Conservation (phyloP, 2,888 invertebrate genomes). For the Onthophagus sagittarius region DNA sequence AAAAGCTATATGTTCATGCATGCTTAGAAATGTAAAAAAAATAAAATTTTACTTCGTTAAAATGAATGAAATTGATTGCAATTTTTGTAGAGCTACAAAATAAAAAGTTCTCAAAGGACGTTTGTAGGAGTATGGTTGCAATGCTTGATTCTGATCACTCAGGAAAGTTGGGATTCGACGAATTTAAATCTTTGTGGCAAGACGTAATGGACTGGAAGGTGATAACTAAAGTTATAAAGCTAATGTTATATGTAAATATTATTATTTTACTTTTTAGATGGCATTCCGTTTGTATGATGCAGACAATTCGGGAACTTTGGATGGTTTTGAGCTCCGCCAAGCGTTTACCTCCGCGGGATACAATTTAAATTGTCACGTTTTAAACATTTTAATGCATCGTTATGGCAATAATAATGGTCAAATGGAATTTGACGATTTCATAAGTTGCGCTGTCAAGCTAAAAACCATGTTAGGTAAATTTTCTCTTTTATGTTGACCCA, state of each 20-base stretch:
- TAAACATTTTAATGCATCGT: constrained; percentile 86
- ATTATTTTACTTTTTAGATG: constrained; percentile 57
- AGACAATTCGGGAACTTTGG: constrained; percentile 74
- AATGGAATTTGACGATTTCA: constrained; percentile 90
- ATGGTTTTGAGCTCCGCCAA: constrained; percentile 77
- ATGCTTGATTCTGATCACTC: constrained; percentile 89
- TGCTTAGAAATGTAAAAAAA: no score
- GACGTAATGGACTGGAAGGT: constrained; percentile 88
- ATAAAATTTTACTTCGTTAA: no score
- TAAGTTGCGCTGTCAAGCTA: constrained; percentile 88
- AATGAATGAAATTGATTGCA: background rate
- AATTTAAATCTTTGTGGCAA: constrained; percentile 81
- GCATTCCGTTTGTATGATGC: constrained; percentile 83
- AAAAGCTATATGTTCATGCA: background rate
- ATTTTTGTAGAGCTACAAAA: constrained; percentile 62
- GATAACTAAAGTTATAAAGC: constrained; percentile 33
- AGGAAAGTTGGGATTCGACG: constrained; percentile 87
- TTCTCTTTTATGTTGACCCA: background rate
- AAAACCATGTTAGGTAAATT: constrained; percentile 87
- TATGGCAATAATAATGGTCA: constrained; percentile 81
- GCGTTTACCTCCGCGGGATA: constrained; percentile 89
- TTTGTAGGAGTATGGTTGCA: constrained; percentile 90
- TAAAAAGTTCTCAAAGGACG: constrained; percentile 82
- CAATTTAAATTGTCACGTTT: constrained; percentile 81
- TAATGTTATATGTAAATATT: background rate